A percentile compares a stretch with the other conserved stretches of the same genome.
phyloP scores from a whole-genome alignment of 2,888 invertebrate genomes.

The Hymenopus coronatus region DNA sequence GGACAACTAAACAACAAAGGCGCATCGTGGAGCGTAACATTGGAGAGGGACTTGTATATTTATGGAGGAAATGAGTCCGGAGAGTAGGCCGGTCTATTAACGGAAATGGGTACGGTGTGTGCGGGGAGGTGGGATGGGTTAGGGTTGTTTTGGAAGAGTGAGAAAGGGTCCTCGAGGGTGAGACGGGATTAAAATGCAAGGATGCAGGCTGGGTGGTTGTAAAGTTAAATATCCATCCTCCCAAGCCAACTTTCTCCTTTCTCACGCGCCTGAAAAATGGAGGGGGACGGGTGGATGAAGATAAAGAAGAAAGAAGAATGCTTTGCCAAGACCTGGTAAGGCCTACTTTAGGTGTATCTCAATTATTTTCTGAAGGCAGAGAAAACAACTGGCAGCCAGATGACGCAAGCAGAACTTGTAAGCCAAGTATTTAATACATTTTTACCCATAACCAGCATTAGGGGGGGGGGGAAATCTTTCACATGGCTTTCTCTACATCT shows the following conservation, averaged over 20 bases:
- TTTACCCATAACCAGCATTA: too few relatives aligned
- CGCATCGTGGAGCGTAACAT: not conserved
- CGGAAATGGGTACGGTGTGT: not conserved
- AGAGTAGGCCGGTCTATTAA: not conserved
- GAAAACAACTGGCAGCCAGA: too few relatives aligned
- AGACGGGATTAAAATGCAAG: slow-evolving; percentile 2
- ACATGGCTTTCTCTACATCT: too few relatives aligned
- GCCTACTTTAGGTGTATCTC: not conserved
- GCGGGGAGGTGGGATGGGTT: not conserved
- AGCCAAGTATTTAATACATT: too few relatives aligned
- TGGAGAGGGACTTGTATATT: not conserved
- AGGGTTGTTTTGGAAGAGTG: not conserved
- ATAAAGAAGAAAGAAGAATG: not conserved
- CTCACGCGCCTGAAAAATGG: not conserved
- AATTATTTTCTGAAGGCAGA: too few relatives aligned
- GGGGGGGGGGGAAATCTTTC: too few relatives aligned
- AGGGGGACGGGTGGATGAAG: not conserved
- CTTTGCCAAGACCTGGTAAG: not conserved
- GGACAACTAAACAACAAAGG: not conserved
- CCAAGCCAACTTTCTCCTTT: not conserved
- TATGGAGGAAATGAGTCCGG: not conserved
- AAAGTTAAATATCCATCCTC: slow-evolving; percentile 1
- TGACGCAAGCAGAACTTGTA: too few relatives aligned
- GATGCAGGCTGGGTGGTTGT: not conserved
- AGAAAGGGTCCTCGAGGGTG: not conserved